Evolutionary conservation across 2,797 vertebrate genomes (phyloP).

Genomic region (Gymnoscopelus microlampas): DNA sequence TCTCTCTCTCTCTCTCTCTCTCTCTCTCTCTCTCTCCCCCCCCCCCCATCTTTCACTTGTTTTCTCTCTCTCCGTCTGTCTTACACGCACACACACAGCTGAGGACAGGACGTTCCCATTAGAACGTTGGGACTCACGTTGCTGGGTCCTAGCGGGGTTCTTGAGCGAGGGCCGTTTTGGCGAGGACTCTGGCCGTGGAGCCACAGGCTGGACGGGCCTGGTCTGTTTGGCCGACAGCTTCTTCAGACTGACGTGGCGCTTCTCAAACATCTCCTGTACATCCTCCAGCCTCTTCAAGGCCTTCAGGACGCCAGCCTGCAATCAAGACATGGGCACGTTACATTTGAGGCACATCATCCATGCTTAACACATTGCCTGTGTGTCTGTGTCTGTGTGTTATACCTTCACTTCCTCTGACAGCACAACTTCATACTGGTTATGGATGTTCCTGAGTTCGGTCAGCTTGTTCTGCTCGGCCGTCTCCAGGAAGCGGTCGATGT

Average conservation of each 20-base stretch:
- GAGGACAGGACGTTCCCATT: background rate
- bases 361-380: background rate
- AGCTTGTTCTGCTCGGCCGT: constrained; percentile 86
- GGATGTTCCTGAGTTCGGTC: constrained; percentile 87
- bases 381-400: constrained; percentile 3
- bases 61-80: no score
- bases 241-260: constrained; percentile 91
- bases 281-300: constrained; percentile 88
- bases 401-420: constrained; percentile 91
- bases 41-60: no score
- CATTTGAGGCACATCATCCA: no score
- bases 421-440: constrained; percentile 89
- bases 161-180: constrained; percentile 89
- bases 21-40: background rate
- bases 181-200: constrained; percentile 92
- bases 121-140: constrained; percentile 70
- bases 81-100: background rate
- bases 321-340: no score
- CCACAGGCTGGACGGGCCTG: constrained; percentile 92
- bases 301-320: constrained; percentile 85
- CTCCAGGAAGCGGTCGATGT: constrained; percentile 89
- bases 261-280: constrained; percentile 94
- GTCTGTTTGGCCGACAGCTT: constrained; percentile 93
- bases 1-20: background rate
- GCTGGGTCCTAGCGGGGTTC: constrained; percentile 75